These are phyloP conservation scores for Conus canariensis DNA, from an alignment of 2,888 invertebrate genomes.

Conservation along the genomic window DNA sequence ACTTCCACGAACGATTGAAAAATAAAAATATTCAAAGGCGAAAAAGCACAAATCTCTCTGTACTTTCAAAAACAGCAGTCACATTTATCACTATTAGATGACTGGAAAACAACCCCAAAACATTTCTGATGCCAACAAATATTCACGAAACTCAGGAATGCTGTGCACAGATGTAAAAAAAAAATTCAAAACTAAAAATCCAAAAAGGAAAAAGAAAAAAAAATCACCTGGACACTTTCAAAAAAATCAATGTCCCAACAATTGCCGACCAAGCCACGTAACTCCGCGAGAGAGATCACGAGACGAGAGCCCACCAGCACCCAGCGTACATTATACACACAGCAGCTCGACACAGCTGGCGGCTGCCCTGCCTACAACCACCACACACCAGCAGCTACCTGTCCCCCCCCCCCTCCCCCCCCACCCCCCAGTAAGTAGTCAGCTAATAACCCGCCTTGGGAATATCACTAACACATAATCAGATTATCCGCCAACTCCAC, in stretches of 20 bases:
- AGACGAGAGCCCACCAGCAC: background rate
- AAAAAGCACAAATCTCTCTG: too few relatives aligned
- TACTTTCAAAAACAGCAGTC: background rate
- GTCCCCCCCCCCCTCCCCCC: background rate
- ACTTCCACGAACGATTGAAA: too few relatives aligned
- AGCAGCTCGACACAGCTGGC: background rate
- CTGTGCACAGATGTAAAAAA: too few relatives aligned
- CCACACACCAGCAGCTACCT: background rate
- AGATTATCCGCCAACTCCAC: background rate
- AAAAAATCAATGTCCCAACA: background rate
- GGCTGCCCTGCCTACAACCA: background rate
- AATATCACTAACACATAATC: conserved; percentile 11
- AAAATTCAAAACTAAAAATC: too few relatives aligned
- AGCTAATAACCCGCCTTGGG: background rate
- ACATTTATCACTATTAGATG: background rate
- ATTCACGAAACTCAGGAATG: background rate
- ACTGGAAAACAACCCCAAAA: background rate
- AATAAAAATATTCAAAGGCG: too few relatives aligned
- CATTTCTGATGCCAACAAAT: background rate
- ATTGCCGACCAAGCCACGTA: background rate
- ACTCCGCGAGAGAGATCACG: background rate
- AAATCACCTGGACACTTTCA: too few relatives aligned
- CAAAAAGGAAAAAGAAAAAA: too few relatives aligned
- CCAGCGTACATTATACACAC: background rate
- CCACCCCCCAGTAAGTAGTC: background rate